phyloP scores from a whole-genome alignment of 2,888 invertebrate genomes.

The Sthenelais limicola region DNA sequence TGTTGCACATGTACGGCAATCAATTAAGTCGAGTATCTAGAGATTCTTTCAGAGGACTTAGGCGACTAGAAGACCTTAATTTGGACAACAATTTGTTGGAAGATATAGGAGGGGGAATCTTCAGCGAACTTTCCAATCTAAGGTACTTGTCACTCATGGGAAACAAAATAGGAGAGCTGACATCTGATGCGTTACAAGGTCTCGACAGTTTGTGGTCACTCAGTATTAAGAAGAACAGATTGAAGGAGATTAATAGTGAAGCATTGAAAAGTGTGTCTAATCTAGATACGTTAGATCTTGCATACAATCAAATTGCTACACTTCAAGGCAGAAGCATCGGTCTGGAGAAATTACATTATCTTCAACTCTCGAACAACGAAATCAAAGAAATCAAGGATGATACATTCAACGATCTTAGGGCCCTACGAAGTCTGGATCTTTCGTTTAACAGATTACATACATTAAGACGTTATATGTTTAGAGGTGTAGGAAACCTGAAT shows the following conservation, averaged over 20 bases:
- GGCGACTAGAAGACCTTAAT: conserved; percentile 9
- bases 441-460: conserved; percentile 9
- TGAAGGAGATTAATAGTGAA: background rate
- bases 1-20: conserved; percentile 26
- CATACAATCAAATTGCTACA: background rate
- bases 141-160: conserved; percentile 8
- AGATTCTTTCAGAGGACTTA: conserved; percentile 1
- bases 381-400: conserved; percentile 12
- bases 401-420: conserved; percentile 13
- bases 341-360: background rate
- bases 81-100: conserved; percentile 8
- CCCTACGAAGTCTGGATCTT: conserved; percentile 23
- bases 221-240: background rate
- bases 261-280: background rate
- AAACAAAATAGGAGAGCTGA: background rate
- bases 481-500: conserved; percentile 11
- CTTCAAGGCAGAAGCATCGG: background rate
- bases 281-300: conserved; percentile 9
- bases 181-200: background rate
- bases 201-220: conserved; percentile 2
- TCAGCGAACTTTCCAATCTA: conserved; percentile 12
- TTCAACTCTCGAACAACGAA: conserved; percentile 5
- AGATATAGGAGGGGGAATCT: background rate
- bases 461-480: conserved; percentile 18
- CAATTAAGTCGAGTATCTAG: background rate